A percentile compares a stretch with the other conserved stretches of the same genome.
Conservation (phyloP, 1,140 invertebrate genomes). For the Scaptomyza hsui region DNA sequence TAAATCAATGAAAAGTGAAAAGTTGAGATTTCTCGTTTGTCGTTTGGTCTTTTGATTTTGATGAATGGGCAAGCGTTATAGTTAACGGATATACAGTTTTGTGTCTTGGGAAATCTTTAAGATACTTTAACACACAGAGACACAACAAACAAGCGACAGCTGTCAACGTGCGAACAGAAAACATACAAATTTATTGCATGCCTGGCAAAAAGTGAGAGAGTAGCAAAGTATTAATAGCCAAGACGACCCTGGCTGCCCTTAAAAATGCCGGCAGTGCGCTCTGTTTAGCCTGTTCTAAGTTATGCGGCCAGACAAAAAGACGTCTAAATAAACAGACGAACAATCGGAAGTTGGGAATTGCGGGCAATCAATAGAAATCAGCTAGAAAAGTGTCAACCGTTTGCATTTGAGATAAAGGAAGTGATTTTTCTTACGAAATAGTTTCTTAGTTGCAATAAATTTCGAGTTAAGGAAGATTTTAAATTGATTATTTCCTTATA, state of each 20-base stretch:
- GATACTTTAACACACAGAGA: conserved; percentile 20
- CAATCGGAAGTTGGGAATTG: conserved; percentile 48
- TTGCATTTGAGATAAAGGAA: conserved; percentile 19
- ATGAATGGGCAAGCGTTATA: conserved; percentile 16
- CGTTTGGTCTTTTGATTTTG: conserved; percentile 20
- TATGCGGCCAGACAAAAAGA: conserved; percentile 60
- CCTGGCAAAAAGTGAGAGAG: conserved; percentile 14
- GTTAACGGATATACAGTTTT: background rate
- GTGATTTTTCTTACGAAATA: conserved; percentile 20
- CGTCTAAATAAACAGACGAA: conserved; percentile 11
- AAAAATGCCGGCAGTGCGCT: conserved; percentile 67
- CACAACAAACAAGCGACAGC: conserved; percentile 59
- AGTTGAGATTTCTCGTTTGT: conserved; percentile 55
- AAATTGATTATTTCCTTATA: no score
- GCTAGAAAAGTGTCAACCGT: conserved; percentile 27
- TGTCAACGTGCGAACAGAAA: conserved; percentile 66
- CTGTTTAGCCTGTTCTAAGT: conserved; percentile 59
- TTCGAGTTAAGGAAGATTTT: conserved; percentile 1
- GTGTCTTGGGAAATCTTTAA: conserved; percentile 37
- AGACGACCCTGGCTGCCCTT: conserved; percentile 75
- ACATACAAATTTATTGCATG: conserved; percentile 62
- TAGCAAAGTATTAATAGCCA: conserved; percentile 63
- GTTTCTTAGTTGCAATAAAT: conserved; percentile 7
- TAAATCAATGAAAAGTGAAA: conserved; percentile 66
- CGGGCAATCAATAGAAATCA: conserved; percentile 51